Evolutionary conservation across 2,888 invertebrate species (phyloP), one percentile per base, ranked within the genome.

Genomic region (Vesta saturnalis): DNA sequence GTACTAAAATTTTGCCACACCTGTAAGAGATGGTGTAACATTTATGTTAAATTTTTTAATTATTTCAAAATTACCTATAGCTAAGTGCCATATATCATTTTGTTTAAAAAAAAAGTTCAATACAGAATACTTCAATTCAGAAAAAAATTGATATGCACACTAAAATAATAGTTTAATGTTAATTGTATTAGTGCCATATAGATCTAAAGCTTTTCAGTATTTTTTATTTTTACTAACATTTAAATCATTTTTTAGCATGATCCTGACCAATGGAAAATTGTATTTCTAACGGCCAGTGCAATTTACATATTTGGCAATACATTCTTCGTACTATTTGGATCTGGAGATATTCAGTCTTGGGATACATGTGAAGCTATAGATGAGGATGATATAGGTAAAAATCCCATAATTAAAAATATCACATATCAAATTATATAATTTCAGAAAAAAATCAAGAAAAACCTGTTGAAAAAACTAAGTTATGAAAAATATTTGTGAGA

Each of bases 281-380:
- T 94, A 30, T 94, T 94, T 84, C 90, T 91, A 79, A 85, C 92
- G 18, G 89, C 94, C 0, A 88, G 92, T 0, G 89, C 85, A 18
- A 85, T 93, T 52, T 94, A 93, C 78, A 85, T 92, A 65, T 81
- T 90, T 52, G 89, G 92, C 19, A 91, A 92, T 78, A 82, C 91
- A 2, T 86, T 92, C 75, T 94, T 91, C 80, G 78, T 92, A 1
- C 78, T 91, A 10, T 93, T 92, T 78, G 90, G 91, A 22, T 89
- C 89, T 58, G 89, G 89, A 4, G 86, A 88, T 68, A 85, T 87
- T 0, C 94, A 94, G 79, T 78, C 86, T 2, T 94, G 94, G 94
- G 92, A 93, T 74, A 52, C 52, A 4, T 52, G 52, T n/a, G 52
- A 52, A n/a, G 52, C 52, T n/a, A 19, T 19, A 3, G 16, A n/a